phyloP scores from a whole-genome alignment of 2,113 vertebrate species.

The Echinops telfairi region DNA sequence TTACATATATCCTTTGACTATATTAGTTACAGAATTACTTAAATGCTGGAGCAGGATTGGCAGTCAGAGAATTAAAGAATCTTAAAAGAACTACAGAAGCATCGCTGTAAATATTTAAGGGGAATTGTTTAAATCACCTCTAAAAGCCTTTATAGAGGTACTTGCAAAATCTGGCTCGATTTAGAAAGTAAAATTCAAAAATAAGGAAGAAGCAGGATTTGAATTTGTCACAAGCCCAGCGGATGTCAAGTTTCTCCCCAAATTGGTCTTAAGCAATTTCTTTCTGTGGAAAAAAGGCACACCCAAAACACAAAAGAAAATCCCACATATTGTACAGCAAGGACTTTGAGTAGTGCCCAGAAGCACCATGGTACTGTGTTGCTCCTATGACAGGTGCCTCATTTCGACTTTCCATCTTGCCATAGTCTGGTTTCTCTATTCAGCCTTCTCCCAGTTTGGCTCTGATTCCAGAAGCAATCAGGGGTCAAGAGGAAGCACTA shows the following conservation, averaged over 20 bases:
- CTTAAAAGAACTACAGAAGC: slow-evolving; percentile 34
- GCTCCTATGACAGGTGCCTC: too few relatives aligned
- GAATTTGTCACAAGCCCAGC: not conserved
- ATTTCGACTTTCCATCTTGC: not conserved
- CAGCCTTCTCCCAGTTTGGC: not conserved
- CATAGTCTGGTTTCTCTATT: not conserved
- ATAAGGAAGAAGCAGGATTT: slow-evolving; percentile 11
- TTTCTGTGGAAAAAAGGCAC: not conserved
- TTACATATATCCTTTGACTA: not conserved
- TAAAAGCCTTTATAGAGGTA: not conserved
- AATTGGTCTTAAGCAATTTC: not conserved
- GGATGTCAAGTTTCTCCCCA: not conserved
- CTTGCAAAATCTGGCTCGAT: slow-evolving; percentile 2
- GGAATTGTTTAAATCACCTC: not conserved
- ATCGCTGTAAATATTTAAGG: not conserved
- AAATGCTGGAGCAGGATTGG: not conserved
- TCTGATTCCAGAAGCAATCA: not conserved
- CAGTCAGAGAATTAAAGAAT: not conserved
- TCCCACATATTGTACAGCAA: not conserved
- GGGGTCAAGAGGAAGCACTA: not conserved
- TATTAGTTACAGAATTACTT: not conserved
- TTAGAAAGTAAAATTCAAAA: not conserved
- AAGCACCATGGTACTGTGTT: too few relatives aligned
- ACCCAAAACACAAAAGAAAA: not conserved
- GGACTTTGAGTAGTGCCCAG: too few relatives aligned